Conservation (phyloP, 2,113 vertebrate species). For the Gobio gobio region DNA sequence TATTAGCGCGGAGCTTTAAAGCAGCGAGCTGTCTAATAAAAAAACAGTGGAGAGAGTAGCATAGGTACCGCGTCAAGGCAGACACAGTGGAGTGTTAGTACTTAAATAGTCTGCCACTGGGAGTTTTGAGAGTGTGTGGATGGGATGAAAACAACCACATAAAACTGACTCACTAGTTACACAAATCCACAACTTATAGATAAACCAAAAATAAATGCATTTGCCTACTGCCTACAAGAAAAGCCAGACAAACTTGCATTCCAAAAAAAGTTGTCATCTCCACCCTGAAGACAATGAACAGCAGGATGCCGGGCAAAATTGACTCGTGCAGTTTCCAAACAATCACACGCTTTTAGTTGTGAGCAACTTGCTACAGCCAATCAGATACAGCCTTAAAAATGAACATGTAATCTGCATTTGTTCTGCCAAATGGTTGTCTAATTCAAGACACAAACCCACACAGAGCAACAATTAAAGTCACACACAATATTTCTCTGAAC, state of each 20-base stretch:
- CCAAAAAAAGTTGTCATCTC: conserved; percentile 12
- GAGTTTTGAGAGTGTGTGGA: conserved; percentile 21
- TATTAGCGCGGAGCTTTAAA: conserved; percentile 34
- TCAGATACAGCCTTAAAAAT: background rate
- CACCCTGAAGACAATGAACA: background rate
- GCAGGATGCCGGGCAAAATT: background rate
- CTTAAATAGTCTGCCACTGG: conserved; percentile 28
- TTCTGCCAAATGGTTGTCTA: conserved; percentile 10
- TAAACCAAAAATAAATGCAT: background rate
- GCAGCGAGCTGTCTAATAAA: conserved; percentile 17
- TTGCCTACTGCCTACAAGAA: background rate
- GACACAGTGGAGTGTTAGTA: background rate
- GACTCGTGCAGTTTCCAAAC: conserved; percentile 12
- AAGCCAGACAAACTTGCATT: background rate
- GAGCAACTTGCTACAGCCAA: background rate
- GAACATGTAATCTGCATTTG: conserved; percentile 4
- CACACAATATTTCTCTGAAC: background rate
- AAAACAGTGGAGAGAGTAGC: conserved; percentile 35
- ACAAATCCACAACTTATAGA: conserved; percentile 6
- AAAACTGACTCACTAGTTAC: conserved; percentile 11
- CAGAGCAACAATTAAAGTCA: background rate
- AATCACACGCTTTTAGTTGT: background rate
- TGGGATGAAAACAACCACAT: conserved; percentile 23
- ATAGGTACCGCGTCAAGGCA: conserved; percentile 18
- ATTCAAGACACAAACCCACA: background rate